Evolutionary conservation across 2,113 vertebrate species (phyloP).

Genomic region (Chlamydotis undulata): DNA sequence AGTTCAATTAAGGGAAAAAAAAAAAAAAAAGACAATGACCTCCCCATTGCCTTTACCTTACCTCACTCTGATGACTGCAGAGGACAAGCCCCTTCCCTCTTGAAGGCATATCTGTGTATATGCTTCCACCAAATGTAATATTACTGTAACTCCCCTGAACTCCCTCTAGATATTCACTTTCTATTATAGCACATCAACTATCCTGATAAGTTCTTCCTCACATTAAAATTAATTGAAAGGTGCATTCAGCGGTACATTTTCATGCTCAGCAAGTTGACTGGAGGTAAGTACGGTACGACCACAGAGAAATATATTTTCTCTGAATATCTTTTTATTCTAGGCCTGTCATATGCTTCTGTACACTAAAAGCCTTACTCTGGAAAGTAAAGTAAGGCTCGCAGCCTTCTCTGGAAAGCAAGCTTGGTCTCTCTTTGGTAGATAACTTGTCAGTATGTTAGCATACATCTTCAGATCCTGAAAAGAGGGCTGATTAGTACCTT

Average conservation of each 20-base stretch:
- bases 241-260: not conserved
- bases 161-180: not conserved
- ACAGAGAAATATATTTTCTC: constrained; percentile 5
- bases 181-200: not conserved
- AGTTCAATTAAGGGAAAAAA: not conserved
- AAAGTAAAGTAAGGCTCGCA: not conserved
- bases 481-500: not conserved
- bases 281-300: not conserved
- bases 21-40: not conserved
- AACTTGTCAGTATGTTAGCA: not conserved
- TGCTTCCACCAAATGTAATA: not conserved
- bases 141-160: not conserved
- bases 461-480: not conserved
- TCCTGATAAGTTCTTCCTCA: not conserved
- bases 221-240: not conserved
- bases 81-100: not conserved
- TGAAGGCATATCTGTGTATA: not conserved
- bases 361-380: not conserved
- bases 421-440: not conserved
- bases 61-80: not conserved
- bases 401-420: not conserved
- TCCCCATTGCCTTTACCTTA: not conserved
- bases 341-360: not conserved
- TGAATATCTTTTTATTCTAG: not conserved
- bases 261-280: not conserved